phyloP scores from a whole-genome alignment of 2,113 vertebrate genomes.

The Ictalurus furcatus region DNA sequence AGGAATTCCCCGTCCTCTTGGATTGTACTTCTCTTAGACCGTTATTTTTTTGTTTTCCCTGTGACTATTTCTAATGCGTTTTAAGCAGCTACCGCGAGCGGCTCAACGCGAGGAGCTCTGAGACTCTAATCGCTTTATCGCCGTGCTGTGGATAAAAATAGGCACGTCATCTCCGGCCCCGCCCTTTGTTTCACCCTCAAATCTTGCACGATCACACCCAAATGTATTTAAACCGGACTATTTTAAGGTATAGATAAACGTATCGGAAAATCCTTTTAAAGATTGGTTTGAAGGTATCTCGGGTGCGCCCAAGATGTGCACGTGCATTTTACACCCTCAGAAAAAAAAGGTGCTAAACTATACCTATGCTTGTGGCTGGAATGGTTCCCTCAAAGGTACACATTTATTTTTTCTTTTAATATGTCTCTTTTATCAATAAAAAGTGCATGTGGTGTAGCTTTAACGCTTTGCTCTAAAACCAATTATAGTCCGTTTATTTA shows the following conservation, averaged over 20 bases:
- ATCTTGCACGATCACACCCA: slow-evolving; percentile 29
- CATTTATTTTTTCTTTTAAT: not conserved
- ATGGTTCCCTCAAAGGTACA: not conserved
- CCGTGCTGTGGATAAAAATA: slow-evolving; percentile 67
- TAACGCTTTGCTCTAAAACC: not conserved
- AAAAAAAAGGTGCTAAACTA: not conserved
- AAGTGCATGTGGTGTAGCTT: too few relatives aligned
- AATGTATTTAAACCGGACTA: slow-evolving; percentile 42
- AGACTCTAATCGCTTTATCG: slow-evolving; percentile 71
- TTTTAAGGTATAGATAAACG: slow-evolving; percentile 33
- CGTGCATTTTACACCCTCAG: not conserved
- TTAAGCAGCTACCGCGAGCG: slow-evolving; percentile 55
- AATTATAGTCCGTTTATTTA: too few relatives aligned
- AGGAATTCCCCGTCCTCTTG: slow-evolving; percentile 2
- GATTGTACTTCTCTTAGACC: slow-evolving; percentile 22
- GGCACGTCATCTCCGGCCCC: slow-evolving; percentile 61
- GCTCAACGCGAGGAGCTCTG: slow-evolving; percentile 65
- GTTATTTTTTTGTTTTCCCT: slow-evolving; percentile 54
- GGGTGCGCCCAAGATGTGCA: not conserved
- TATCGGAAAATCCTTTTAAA: slow-evolving; percentile 39
- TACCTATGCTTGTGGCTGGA: not conserved
- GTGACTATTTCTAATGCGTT: slow-evolving; percentile 61
- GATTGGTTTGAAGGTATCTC: slow-evolving; percentile 20
- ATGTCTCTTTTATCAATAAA: too few relatives aligned
- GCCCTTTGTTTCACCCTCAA: slow-evolving; percentile 58